These are phyloP conservation scores for Torymus auratus DNA, from an alignment of 2,888 invertebrate genomes.

Conservation along the genomic window DNA sequence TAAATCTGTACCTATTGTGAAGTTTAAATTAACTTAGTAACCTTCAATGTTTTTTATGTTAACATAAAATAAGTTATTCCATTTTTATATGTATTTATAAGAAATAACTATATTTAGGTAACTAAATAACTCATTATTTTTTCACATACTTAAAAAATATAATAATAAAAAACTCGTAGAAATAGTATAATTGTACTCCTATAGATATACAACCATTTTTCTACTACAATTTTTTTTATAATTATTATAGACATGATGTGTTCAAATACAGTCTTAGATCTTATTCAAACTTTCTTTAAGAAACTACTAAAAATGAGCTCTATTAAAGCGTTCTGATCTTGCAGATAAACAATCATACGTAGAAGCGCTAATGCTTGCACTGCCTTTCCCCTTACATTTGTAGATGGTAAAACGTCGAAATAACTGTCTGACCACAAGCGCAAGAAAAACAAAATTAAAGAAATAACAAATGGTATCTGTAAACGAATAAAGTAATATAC, in stretches of 20 bases:
- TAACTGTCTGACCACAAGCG: constrained; percentile 63
- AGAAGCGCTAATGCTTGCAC: constrained; percentile 70
- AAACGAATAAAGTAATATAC: constrained; percentile 30
- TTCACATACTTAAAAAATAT: constrained; percentile 3
- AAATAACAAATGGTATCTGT: constrained; percentile 36
- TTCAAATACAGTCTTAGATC: constrained; percentile 37
- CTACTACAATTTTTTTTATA: constrained; percentile 44
- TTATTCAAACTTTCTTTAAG: constrained; percentile 32
- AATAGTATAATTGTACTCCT: constrained; percentile 28
- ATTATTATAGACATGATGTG: constrained; percentile 38
- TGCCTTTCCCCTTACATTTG: constrained; percentile 68
- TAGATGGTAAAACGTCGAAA: constrained; percentile 59
- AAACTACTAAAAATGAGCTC: constrained; percentile 44
- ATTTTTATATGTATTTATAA: neutral
- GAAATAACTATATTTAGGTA: constrained; percentile 5
- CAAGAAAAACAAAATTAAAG: constrained; percentile 42
- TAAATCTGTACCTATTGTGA: too few relatives aligned
- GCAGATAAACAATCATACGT: constrained; percentile 56
- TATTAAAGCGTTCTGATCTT: constrained; percentile 50
- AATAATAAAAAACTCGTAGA: constrained; percentile 15
- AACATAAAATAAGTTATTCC: neutral
- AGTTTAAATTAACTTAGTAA: too few relatives aligned
- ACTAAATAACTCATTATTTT: constrained; percentile 6
- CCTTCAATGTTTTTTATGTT: too few relatives aligned
- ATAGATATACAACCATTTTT: constrained; percentile 33